Evolutionary conservation across 2,888 invertebrate species (phyloP), one percentile per base, ranked within the genome.

Genomic region (Pachliopta kotzebuea): DNA sequence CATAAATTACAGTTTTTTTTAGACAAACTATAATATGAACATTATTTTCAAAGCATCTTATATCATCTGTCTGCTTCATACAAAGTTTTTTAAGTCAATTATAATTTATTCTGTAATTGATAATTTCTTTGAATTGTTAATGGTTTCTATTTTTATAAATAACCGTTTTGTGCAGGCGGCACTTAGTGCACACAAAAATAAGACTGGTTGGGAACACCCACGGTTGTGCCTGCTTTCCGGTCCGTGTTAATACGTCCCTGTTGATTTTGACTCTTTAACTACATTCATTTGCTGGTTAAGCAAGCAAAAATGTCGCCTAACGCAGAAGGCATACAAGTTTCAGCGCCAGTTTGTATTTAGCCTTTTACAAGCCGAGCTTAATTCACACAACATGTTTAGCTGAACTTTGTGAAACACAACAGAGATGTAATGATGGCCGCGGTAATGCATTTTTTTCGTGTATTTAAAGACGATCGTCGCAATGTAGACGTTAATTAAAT

Each of bases 321-420:
- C 68, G 66, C 59, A 56, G 71, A 67, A 69, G 70, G 67, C 68
- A 71, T 80, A 84, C 73, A 75, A 70, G 71, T 74, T 71, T 49
- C 61, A 59, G 62, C 59, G 64, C 60, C 54, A 65, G 66, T 68
- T 69, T 67, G 67, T 67, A 68, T 26, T 69, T 70, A 70, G 71
- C 71, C 67, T 73, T 72, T 73, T 73, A 78, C 79, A 76, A 78
- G 80, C 77, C 75, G 73, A 80, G 76, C 76, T 83, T 85, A 90
- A 90, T 90, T 90, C 84, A 88, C 89, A 90, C 89, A 78, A 81
- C 78, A 82, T 85, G 77, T 87, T 89, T 89, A 90, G 87, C 90
- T 86, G 83, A 86, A 83, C 80, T 87, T 88, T 76, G 90, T 87
- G 90, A 90, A 90, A 87, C 84, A 83, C 84, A 81, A 87, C 84